phyloP scores from a whole-genome alignment of 2,113 vertebrate species.

The Uria lomvia region DNA sequence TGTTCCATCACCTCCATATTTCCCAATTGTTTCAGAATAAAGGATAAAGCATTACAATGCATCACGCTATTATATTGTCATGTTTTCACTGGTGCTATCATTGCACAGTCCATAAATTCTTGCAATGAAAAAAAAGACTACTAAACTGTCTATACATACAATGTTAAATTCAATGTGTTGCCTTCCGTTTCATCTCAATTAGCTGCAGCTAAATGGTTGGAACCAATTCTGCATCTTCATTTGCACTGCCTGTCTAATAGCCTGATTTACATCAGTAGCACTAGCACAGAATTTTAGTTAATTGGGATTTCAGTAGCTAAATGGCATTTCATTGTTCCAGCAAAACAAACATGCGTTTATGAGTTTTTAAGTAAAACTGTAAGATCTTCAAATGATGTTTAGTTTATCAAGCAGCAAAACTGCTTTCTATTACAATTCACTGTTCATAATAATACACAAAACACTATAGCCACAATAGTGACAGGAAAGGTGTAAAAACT shows the following conservation, averaged over 20 bases:
- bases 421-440: neutral
- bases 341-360: conserved; percentile 40
- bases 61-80: neutral
- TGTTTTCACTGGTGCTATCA: conserved; percentile 47
- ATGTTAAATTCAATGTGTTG: conserved; percentile 16
- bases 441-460: neutral
- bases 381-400: neutral
- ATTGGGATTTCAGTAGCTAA: conserved; percentile 45
- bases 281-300: conserved; percentile 42
- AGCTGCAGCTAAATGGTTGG: conserved; percentile 42
- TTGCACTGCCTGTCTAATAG: conserved; percentile 33
- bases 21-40: conserved; percentile 12
- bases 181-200: conserved; percentile 41
- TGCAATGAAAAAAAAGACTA: neutral
- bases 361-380: conserved; percentile 40
- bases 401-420: neutral
- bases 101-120: conserved; percentile 60
- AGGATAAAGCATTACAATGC: neutral
- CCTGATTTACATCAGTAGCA: conserved; percentile 55
- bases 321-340: conserved; percentile 25
- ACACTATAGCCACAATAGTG: neutral
- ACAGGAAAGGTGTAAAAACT: neutral
- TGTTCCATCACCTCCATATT: conserved; percentile 16
- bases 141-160: neutral
- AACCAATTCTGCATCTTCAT: conserved; percentile 38